A percentile compares a stretch with the other conserved stretches of the same genome.
Conservation (phyloP, 2,113 vertebrate species). For the Tupaia chinensis region DNA sequence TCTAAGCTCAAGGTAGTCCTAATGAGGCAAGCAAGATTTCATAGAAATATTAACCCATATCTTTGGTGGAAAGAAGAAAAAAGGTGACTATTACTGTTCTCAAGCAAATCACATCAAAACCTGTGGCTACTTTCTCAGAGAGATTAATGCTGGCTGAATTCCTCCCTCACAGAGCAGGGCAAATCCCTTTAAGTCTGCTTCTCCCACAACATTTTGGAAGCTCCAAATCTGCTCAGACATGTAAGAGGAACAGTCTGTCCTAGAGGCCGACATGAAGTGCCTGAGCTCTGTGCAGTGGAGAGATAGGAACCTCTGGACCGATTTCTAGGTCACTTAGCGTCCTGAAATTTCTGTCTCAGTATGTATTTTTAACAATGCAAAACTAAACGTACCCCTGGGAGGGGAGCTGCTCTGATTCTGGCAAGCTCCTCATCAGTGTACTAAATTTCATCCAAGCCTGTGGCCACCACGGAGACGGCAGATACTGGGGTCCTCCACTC, state of each 20-base stretch:
- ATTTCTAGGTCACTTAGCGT: slow-evolving; percentile 30
- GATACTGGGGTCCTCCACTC: no score
- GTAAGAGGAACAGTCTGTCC: background rate
- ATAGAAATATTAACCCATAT: background rate
- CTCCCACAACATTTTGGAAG: background rate
- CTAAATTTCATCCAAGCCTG: background rate
- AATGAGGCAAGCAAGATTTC: background rate
- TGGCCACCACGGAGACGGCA: background rate
- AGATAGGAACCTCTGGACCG: background rate
- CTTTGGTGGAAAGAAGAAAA: background rate
- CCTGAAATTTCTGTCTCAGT: background rate
- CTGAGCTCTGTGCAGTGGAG: background rate
- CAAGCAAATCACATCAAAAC: background rate
- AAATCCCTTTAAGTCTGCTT: background rate
- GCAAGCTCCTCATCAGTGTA: background rate
- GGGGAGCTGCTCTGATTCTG: background rate
- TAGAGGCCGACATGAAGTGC: background rate
- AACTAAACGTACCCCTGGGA: background rate
- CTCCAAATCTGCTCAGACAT: background rate
- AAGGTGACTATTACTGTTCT: background rate
- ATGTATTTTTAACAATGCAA: slow-evolving; percentile 61
- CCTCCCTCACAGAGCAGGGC: background rate
- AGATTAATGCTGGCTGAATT: background rate
- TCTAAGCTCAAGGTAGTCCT: background rate
- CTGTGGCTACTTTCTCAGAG: background rate